Conservation (phyloP, 2,797 vertebrate species). For the Lepidocolaptes lacrymiger region DNA sequence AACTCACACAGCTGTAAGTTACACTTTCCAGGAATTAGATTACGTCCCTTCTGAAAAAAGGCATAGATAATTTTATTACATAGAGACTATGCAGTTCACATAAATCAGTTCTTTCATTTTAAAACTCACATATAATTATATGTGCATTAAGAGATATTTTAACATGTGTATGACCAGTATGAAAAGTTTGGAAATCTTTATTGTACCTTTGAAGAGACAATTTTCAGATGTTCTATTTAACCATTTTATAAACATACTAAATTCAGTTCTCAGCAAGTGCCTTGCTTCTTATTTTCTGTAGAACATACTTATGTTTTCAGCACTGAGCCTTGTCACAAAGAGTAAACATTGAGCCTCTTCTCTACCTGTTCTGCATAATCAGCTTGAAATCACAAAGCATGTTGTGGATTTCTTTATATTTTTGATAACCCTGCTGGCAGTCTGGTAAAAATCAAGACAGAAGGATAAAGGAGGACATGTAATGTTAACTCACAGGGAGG, state of each 20-base stretch:
- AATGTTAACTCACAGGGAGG: neutral
- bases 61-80: neutral
- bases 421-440: conserved; percentile 44
- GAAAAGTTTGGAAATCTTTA: neutral
- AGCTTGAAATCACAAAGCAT: conserved; percentile 30
- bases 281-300: conserved; percentile 30
- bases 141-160: neutral
- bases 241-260: neutral
- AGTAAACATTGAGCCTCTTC: conserved; percentile 9
- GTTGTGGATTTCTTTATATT: conserved; percentile 50
- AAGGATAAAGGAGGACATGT: neutral
- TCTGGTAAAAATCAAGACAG: neutral
- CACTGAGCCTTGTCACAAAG: conserved; percentile 13
- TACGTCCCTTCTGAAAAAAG: neutral
- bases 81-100: neutral
- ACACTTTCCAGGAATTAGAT: neutral
- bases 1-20: neutral
- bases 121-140: neutral
- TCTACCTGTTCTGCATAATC: conserved; percentile 67
- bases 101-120: neutral
- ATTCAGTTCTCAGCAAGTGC: conserved; percentile 34
- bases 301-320: conserved; percentile 36
- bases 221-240: conserved; percentile 59
- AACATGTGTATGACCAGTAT: neutral
- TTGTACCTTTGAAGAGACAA: neutral